phyloP scores from a whole-genome alignment of 1,140 invertebrate species.

The Macrostomum lignano region DNA sequence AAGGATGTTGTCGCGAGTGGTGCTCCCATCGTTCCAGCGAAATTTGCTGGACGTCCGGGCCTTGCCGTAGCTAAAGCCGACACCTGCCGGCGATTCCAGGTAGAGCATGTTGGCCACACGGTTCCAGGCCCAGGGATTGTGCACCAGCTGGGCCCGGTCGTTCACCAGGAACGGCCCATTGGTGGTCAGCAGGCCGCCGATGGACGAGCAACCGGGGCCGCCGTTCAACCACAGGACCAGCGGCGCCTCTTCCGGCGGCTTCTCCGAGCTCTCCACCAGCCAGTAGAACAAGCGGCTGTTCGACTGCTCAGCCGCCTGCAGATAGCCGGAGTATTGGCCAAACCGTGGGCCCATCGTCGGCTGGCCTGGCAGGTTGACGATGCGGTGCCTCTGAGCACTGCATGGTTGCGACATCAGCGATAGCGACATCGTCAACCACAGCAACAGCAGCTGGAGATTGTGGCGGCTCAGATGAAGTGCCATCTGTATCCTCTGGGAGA shows the following conservation, averaged over 20 bases:
- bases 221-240: slow-evolving; percentile 34
- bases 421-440: no score
- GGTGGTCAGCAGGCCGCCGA: slow-evolving; percentile 30
- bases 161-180: slow-evolving; percentile 30
- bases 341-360: no score
- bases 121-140: slow-evolving; percentile 31
- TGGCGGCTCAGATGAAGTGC: no score
- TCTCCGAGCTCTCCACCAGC: slow-evolving; percentile 10
- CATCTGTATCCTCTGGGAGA: no score
- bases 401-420: no score
- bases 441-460: no score
- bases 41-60: slow-evolving; percentile 27
- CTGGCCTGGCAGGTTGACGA: no score
- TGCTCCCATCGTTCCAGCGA: no score
- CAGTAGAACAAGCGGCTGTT: slow-evolving; percentile 19
- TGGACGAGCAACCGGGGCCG: slow-evolving; percentile 32
- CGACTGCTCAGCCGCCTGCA: slow-evolving; percentile 12
- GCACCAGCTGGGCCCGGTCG: slow-evolving; percentile 15
- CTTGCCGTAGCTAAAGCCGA: slow-evolving; percentile 32
- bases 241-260: slow-evolving; percentile 18
- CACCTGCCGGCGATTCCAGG: slow-evolving; percentile 33
- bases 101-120: slow-evolving; percentile 44
- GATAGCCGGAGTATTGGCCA: slow-evolving; percentile 21
- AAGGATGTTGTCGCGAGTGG: slow-evolving; percentile 20
- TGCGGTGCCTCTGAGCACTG: no score